Evolutionary conservation across 2,113 vertebrate species (phyloP), one percentile per base, ranked within the genome.

Genomic region (Tinamus guttatus): DNA sequence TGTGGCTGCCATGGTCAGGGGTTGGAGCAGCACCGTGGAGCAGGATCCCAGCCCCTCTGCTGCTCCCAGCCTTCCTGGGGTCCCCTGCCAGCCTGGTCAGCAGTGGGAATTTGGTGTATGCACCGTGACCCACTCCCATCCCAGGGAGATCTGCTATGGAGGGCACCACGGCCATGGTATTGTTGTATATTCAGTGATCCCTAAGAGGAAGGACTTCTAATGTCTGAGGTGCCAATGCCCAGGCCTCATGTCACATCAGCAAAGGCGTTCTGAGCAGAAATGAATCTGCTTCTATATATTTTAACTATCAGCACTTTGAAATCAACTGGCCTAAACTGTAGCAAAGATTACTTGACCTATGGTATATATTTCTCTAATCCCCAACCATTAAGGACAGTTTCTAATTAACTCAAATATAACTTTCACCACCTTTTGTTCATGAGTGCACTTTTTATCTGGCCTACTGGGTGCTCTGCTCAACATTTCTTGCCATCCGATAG

Each of bases 1-100:
- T 0, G 21, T 0, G 2, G 47, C 34, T 74, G 43, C 19, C 21
- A 38, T 9, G 11, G 10, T 13, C 47, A 24, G 38, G 58, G n/a
- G 36, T 30, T 25, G 17, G 4, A 52, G 51, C 63, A 43, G 34
- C 54, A 51, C 52, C 70, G 43, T 4, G 2, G 58, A 92, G 45
- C 58, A 69, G 54, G 25, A 7, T 30, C 21, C 70, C n/a, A 73
- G 65, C 16, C 47, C 41, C n/a, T 30, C 43, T 60, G 49, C 22
- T 43, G 8, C 19, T 16, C 22, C 17, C 27, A 70, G 16, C 7
- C 17, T 25, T 65, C n/a, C 30, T 2, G 0, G 21, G 5, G 13
- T 67, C 45, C 45, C 3, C 0, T 47, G 52, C 54, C 28, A 77
- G 52, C 27, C 80, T 62, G 51, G 40, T 3, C 38, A 79, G 25